These are phyloP conservation scores for Tolmerus cingulatus DNA, from an alignment of 2,888 invertebrate genomes.

Conservation along the genomic window DNA sequence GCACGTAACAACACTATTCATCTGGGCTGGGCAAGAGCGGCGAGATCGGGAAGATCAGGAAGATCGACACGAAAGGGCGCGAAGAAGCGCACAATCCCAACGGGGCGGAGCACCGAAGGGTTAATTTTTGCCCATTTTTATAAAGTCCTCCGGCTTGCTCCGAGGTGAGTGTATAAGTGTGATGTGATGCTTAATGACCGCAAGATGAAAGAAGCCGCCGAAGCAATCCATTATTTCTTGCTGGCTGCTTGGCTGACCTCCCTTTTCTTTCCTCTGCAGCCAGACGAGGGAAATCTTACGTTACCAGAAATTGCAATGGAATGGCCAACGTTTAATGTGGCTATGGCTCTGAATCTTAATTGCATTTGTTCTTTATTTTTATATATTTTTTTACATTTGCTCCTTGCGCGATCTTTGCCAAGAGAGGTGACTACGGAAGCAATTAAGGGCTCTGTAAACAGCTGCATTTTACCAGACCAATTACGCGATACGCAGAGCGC, in stretches of 20 bases:
- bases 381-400: not conserved
- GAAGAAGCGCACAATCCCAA: not conserved
- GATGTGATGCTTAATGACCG: constrained; percentile 20
- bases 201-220: constrained; percentile 19
- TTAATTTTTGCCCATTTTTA: not conserved
- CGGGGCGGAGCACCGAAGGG: not conserved
- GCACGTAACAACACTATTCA: constrained; percentile 18
- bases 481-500: not conserved
- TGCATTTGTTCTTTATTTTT: not conserved
- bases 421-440: constrained; percentile 32
- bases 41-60: not conserved
- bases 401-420: not conserved
- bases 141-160: constrained; percentile 4
- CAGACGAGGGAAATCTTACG: constrained; percentile 8
- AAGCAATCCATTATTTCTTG: constrained; percentile 10
- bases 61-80: not conserved
- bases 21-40: not conserved
- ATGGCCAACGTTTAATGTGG: constrained; percentile 4
- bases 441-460: constrained; percentile 33
- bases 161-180: constrained; percentile 1
- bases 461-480: constrained; percentile 12
- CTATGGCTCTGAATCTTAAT: constrained; percentile 16
- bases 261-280: not conserved
- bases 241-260: not conserved
- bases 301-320: constrained; percentile 20